Evolutionary conservation across 2,113 vertebrate genomes (phyloP).

Genomic region (Mobula hypostoma): DNA sequence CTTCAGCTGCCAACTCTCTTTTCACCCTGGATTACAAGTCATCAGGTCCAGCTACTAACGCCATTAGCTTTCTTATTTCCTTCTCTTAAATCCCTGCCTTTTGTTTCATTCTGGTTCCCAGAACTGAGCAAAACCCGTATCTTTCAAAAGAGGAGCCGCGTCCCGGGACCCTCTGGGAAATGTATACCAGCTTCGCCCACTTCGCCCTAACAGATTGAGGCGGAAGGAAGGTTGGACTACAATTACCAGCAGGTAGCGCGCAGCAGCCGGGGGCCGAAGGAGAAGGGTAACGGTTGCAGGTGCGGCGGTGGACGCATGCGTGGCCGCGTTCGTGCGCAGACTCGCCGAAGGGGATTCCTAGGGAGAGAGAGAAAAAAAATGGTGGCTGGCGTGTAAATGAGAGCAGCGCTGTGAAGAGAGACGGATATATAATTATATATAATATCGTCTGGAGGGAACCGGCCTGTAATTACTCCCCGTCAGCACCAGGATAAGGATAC

Average conservation of each 20-base stretch:
- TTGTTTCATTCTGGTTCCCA: too few relatives aligned
- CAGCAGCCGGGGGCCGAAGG: background rate
- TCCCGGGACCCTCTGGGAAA: too few relatives aligned
- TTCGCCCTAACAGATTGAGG: background rate
- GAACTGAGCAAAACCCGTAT: background rate
- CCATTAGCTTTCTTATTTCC: too few relatives aligned
- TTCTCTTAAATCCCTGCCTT: too few relatives aligned
- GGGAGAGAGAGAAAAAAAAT: conserved; percentile 15
- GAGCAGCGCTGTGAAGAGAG: conserved; percentile 7
- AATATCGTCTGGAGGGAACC: background rate
- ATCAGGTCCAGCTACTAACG: too few relatives aligned
- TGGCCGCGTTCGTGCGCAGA: background rate
- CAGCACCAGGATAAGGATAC: background rate
- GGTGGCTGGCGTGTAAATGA: conserved; percentile 25
- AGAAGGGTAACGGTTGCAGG: conserved; percentile 22
- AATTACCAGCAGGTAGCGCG: background rate
- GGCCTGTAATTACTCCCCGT: background rate
- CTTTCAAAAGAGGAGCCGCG: background rate
- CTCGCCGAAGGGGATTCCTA: background rate
- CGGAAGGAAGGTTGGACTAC: background rate
- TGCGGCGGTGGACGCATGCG: background rate
- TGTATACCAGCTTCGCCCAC: background rate
- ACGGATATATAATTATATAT: conserved; percentile 13
- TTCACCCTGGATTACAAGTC: too few relatives aligned
- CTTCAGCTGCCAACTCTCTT: too few relatives aligned